Base-by-base conservation (phyloP, 2,113 vertebrate species). In the Melanotaenia duboulayi region DNA sequence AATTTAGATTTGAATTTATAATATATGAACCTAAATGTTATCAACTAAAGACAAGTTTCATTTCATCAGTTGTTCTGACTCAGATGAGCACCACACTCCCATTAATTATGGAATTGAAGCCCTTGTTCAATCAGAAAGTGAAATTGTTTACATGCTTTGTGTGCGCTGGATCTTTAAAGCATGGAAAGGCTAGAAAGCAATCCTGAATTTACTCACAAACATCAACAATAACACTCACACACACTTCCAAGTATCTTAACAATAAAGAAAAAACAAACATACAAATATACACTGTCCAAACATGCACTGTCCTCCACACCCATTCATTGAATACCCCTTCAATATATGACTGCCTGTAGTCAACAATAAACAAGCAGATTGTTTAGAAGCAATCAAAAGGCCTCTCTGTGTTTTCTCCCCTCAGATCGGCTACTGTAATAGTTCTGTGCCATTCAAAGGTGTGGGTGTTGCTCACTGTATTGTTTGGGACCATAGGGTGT, bases 391-490 rank as follows among this genome's bases (percentile, higher is more conserved):
- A 91, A 90, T 92, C 85, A 93, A 92, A 93, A 84, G 24, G 73
- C 68, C 62, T 83, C 42, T 76, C 80, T 82, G 72, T 56, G 73
- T 66, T 78, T 74, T 86, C 85, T 84, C 76, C 80, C 86, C 76
- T 85, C 74, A 25, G 67, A 64, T 86, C 58, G 42, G 68, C 78
- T 70, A 73, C 87, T 84, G 80, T 91, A 88, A 87, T 61, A 74
- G 78, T 75, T 66, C 66, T 50, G 77, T 82, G 86, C 60, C 88
- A 87, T 87, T 93, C 87, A 94, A 93, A 89, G 76, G 56, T 84
- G 80, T 92, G 95, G 80, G 86, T 92, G 84, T 94, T 94, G 81
- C 91, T 94, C 67, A 0, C 62, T 81, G 87, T 80, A 92, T 93
- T 78, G 85, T 93, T 91, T 93, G 89, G 76, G 88, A 84, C 85